Conservation (phyloP, 1,140 invertebrate species). For the Euwallacea fornicatus region DNA sequence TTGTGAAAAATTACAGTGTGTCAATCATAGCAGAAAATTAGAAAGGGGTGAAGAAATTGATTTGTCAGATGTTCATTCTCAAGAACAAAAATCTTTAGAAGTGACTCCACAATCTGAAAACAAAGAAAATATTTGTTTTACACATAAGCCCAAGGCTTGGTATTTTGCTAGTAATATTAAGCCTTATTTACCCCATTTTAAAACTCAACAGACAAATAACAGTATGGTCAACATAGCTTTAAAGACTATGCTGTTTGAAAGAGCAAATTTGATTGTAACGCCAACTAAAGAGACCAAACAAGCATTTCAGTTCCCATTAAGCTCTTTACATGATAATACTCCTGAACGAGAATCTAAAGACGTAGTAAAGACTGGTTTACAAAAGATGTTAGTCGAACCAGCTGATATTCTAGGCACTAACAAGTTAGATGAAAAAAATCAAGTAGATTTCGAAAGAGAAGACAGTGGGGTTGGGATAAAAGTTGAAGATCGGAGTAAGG, state of each 20-base stretch:
- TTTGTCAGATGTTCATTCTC: neutral
- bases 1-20: too few species aligned
- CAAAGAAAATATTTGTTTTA: too few species aligned
- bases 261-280: constrained; percentile 48
- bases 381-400: constrained; percentile 53
- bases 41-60: constrained; percentile 13
- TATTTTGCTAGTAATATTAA: too few species aligned
- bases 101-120: too few species aligned
- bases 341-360: constrained; percentile 27
- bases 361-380: constrained; percentile 51
- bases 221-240: constrained; percentile 56
- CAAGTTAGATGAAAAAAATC: neutral
- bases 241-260: constrained; percentile 58
- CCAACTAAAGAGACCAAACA: neutral
- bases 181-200: too few species aligned
- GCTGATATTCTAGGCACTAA: constrained; percentile 45
- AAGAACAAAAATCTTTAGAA: too few species aligned
- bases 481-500: neutral
- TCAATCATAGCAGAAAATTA: neutral
- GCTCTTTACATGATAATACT: too few species aligned
- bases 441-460: neutral
- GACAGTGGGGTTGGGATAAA: neutral
- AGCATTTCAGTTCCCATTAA: neutral
- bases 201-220: constrained; percentile 15
- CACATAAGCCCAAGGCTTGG: too few species aligned